phyloP scores from a whole-genome alignment of 2,113 vertebrate genomes.

The Telmatochromis sp. region DNA sequence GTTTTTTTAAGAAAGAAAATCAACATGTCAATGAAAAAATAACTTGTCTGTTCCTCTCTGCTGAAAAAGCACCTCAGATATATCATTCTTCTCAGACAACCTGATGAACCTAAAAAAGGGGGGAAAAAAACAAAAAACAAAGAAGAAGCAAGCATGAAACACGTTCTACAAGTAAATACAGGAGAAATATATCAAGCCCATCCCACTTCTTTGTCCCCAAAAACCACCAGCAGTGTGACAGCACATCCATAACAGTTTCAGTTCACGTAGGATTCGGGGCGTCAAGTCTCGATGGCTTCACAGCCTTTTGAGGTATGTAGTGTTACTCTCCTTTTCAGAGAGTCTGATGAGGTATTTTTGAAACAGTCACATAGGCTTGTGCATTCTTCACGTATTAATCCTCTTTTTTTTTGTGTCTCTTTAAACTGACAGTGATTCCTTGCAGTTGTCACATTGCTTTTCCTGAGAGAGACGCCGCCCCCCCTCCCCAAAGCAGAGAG shows the following conservation, averaged over 20 bases:
- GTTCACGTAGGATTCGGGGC: constrained; percentile 16
- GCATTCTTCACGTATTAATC: constrained; percentile 47
- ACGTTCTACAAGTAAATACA: constrained; percentile 44
- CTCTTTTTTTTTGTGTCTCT: background rate
- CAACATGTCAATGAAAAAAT: background rate
- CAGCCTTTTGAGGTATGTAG: constrained; percentile 61
- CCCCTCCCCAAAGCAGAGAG: constrained; percentile 26
- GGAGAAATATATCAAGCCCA: constrained; percentile 1
- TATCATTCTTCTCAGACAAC: constrained; percentile 35
- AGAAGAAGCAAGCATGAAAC: constrained; percentile 36
- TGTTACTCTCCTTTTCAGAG: constrained; percentile 49
- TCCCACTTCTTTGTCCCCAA: constrained; percentile 34
- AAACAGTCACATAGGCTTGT: constrained; percentile 45
- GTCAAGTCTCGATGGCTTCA: constrained; percentile 26
- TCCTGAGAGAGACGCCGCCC: constrained; percentile 63
- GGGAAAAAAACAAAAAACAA: accelerated
- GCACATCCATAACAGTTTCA: constrained; percentile 6
- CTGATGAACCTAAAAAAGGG: background rate
- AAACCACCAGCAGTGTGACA: constrained; percentile 39
- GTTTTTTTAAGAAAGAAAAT: background rate
- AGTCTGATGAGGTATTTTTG: constrained; percentile 67
- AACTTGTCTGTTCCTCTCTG: constrained; percentile 14
- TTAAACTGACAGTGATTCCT: constrained; percentile 41
- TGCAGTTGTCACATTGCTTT: constrained; percentile 40
- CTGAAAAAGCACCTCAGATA: constrained; percentile 27